Evolutionary conservation across 2,797 vertebrate species (phyloP), one percentile per base, ranked within the genome.

Genomic region (Echiichthys vipera): DNA sequence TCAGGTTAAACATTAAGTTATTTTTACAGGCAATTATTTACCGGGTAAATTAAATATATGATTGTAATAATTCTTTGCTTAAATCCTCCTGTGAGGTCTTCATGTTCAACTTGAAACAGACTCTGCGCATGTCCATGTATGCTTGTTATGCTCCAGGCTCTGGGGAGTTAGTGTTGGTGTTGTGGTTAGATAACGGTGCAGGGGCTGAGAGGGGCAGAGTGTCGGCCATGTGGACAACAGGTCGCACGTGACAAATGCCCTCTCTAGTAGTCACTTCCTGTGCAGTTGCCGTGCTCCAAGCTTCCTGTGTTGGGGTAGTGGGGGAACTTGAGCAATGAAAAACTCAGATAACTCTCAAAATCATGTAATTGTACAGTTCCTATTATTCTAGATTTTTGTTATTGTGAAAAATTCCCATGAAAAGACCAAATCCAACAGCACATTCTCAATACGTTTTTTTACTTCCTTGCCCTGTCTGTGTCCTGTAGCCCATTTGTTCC

Each of bases 201-300:
- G 50, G 56, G 45, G 34, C n/a, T n/a, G 32, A 65, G 30, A 65
- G 61, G 53, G 45, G 56, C 64, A 53, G 55, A 72, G 71, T 27
- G 67, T 34, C 7, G 75, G 47, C 40, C 50, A 37, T 81, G 72
- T 55, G 77, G 81, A 83, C 83, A 58, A 74, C 77, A 71, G 77
- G 58, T 70, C 7, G 10, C 37, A 29, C 76, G 75, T 82, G 72
- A 91, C 70, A 89, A 84, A 89, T 82, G 71, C 42, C 66, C 74
- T 65, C 53, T 77, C 37, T 71, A 71, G 42, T 40, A 66, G 56
- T 67, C 54, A 53, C 90, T 84, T 91, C 90, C 91, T 91, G 86
- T 83, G 73, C 77, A 68, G 76, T 67, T 15, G 24, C 64, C 70
- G 62, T 65, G 34, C 66, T 73, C 53, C 55, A 13, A 39, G 71